These are phyloP conservation scores for Characodon lateralis DNA, from an alignment of 2,797 vertebrate genomes.

Conservation along the genomic window DNA sequence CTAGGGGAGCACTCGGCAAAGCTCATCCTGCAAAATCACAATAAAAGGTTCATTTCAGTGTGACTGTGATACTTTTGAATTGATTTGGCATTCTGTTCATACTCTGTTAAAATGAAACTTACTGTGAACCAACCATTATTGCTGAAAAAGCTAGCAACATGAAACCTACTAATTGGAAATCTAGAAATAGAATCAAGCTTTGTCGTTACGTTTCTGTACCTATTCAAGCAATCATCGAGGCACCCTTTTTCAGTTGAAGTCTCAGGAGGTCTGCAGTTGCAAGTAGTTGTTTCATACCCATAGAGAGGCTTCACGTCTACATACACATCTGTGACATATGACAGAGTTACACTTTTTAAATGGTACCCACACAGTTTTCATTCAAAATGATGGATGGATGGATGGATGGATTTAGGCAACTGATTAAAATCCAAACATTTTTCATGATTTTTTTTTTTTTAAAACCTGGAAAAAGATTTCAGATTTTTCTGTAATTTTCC, in stretches of 20 bases:
- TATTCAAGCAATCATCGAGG: conserved; percentile 94
- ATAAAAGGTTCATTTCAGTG: neutral
- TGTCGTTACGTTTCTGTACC: conserved; percentile 73
- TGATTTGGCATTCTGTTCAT: neutral
- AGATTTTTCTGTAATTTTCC: neutral
- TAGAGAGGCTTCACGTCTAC: conserved; percentile 99
- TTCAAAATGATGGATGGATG: too few species aligned
- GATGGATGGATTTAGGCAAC: neutral
- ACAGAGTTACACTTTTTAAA: conserved; percentile 13
- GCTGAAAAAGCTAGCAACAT: neutral
- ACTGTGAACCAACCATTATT: neutral
- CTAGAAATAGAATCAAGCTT: neutral
- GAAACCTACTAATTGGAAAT: neutral
- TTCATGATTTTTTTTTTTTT: too few species aligned
- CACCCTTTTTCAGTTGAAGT: conserved; percentile 86
- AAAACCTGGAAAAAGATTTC: neutral
- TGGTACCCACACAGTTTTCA: neutral
- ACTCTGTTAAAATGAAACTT: too few species aligned
- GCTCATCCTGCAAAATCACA: conserved; percentile 87
- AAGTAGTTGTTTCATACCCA: conserved; percentile 95
- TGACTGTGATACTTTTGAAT: too few species aligned
- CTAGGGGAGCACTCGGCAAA: conserved; percentile 96
- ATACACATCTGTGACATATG: conserved; percentile 86
- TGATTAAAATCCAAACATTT: too few species aligned
- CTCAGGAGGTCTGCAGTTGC: conserved; percentile 89